A percentile compares a stretch with the other conserved stretches of the same genome.
phyloP scores from a whole-genome alignment of 2,113 vertebrate species.

The Epinephelus cyanopodus region DNA sequence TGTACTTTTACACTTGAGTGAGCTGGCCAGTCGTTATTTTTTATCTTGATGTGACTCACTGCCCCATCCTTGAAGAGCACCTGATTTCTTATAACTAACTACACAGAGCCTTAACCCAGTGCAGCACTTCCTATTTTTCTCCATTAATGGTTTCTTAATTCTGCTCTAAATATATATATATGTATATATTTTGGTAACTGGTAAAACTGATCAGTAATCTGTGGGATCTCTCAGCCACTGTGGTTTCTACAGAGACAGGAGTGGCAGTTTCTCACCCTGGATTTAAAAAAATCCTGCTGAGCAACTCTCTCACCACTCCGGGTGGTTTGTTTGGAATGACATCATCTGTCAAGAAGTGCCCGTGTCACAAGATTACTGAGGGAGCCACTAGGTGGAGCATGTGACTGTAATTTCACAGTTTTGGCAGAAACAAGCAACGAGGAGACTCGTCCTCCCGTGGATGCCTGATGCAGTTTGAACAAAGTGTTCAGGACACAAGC shows the following conservation, averaged over 20 bases:
- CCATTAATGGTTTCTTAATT: background rate
- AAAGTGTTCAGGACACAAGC: conserved; percentile 1
- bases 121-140: too few relatives aligned
- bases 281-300: conserved; percentile 50
- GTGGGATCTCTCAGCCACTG: conserved; percentile 10
- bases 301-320: conserved; percentile 44
- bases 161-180: background rate
- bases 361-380: conserved; percentile 3
- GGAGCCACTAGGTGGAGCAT: conserved; percentile 70
- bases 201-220: conserved; percentile 11
- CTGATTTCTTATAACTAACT: too few relatives aligned
- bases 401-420: conserved; percentile 31
- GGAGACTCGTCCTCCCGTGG: background rate
- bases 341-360: conserved; percentile 53
- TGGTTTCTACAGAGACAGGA: background rate
- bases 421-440: background rate
- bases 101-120: too few relatives aligned
- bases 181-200: background rate
- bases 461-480: background rate
- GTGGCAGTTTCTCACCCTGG: background rate
- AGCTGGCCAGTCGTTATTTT: too few relatives aligned
- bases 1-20: too few relatives aligned
- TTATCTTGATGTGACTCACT: too few relatives aligned
- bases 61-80: too few relatives aligned
- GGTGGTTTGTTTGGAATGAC: conserved; percentile 62